Evolutionary conservation across 2,888 invertebrate species (phyloP), one percentile per base, ranked within the genome.

Genomic region (Calephelis perditalis): DNA sequence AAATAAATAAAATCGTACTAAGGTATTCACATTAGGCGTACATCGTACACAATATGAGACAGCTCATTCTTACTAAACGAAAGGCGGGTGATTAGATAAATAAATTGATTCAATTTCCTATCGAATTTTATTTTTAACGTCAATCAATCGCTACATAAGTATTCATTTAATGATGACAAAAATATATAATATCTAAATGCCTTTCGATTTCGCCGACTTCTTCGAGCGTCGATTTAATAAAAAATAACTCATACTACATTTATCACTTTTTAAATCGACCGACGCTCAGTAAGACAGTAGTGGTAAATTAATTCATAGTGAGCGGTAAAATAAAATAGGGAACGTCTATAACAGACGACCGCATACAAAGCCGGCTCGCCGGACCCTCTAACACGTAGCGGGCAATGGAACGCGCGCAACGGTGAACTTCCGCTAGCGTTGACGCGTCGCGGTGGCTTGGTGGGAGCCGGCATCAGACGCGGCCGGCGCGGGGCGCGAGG

Each of bases 1-100:
- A 89, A 90, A 90, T 90, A 89, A 90, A 89, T 90, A 86, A 89
- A 86, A 87, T 87, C 88, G 83, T 84, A 86, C 86, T 88, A 88
- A 87, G 85, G 84, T 88, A 86, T 86, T 84, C 84, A 89, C 86
- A 82, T 82, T 78, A 78, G 76, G 80, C 81, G 85, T 86, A 85
- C 82, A 84, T 76, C 76, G 82, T 85, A 85, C 83, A 86, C 77
- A 84, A 81, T 81, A 86, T 83, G 82, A 81, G 84, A 83, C 81
- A 84, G 79, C 77, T 79, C 83, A 82, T 81, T 84, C 82, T 84
- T 81, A 86, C 82, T 81, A 61, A 83, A 84, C 80, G 76, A 84
- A 87, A 86, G 86, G 85, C 84, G 83, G 84, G 82, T 35, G 77
- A 76, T 81, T 78, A 78, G 80, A 82, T 82, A 74, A 83, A 80